Base-by-base conservation (phyloP, 1,140 invertebrate species). In the Eriosoma lanigerum region DNA sequence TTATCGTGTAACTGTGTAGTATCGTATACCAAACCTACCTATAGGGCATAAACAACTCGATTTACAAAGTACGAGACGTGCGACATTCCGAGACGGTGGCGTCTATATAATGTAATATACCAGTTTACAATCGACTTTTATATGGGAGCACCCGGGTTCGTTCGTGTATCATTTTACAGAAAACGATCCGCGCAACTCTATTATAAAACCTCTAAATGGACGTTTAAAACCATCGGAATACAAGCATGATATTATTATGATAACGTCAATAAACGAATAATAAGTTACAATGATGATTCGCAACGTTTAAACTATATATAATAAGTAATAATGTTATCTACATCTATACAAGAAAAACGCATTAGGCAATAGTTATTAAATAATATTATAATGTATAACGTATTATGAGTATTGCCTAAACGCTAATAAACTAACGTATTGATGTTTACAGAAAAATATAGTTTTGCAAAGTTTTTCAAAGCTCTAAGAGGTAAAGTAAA, bases 261-360 rank as follows among this genome's bases (percentile, higher is more conserved):
- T n/a, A n/a, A n/a, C n/a, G n/a, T n/a, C n/a, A n/a, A n/a, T 13
- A 21, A 48, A 68, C 6, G 21, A 68, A 32, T 32, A 62, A n/a
- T 3, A 24, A 32, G 32, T 19, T 38, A 38, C 32, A 8, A 21
- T 44, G 24, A 10, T 38, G 32, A 38, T 38, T 38, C 8, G 3
- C 5, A 24, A 68, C 15, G 15, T 68, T 48, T 26, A 48, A 68
- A 17, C 21, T 8, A 38, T 38, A 38, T 38, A 38, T 38, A 38
- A 38, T 38, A 38, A 38, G 8, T n/a, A n/a, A n/a, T n/a, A n/a
- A n/a, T n/a, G n/a, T n/a, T n/a, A n/a, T n/a, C n/a, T n/a, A n/a
- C n/a, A n/a, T n/a, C n/a, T n/a, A 38, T 68, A 68, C 66, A 68
- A 48, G 66, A 21, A 46, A 68, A 68, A 68, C n/a, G 44, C 66